Evolutionary conservation across 2,888 invertebrate species (phyloP).

Genomic region (Leucoma salicis): DNA sequence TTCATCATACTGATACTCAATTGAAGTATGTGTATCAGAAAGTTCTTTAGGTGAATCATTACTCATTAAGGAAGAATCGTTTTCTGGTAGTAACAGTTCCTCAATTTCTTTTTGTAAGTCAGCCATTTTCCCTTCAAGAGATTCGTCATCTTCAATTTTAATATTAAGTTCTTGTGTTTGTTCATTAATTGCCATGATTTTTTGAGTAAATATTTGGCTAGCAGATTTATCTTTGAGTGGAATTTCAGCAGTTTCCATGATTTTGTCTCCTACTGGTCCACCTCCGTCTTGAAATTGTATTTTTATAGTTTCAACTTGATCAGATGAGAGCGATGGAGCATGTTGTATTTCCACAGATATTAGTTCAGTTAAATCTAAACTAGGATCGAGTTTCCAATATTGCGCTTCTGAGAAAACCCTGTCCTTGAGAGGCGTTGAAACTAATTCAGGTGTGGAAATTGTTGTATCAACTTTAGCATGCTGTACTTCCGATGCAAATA

Average conservation of each 20-base stretch:
- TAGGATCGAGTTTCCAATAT: conserved; percentile 68
- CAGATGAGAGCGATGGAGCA: conserved; percentile 13
- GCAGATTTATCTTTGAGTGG: conserved; percentile 11
- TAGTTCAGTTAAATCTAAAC: conserved; percentile 51
- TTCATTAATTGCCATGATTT: conserved; percentile 32
- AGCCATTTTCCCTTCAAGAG: conserved; percentile 74
- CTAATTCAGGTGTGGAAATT: conserved; percentile 63
- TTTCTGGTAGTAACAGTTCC: conserved; percentile 73
- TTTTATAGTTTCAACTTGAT: conserved; percentile 14
- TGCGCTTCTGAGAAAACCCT: conserved; percentile 70
- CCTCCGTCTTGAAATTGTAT: conserved; percentile 16
- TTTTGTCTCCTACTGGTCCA: conserved; percentile 2
- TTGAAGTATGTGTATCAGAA: conserved; percentile 49
- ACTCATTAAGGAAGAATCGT: conserved; percentile 63
- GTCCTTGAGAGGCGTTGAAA: conserved; percentile 71
- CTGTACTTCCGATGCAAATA: conserved; percentile 7
- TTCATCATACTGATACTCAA: conserved; percentile 60
- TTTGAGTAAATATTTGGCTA: conserved; percentile 30
- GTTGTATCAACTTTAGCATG: conserved; percentile 40
- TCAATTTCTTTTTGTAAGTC: conserved; percentile 76
- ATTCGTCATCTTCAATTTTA: conserved; percentile 62
- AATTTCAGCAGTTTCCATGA: conserved; percentile 12
- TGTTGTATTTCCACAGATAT: conserved; percentile 49
- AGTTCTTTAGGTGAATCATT: conserved; percentile 62
- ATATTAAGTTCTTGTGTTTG: conserved; percentile 27